A percentile compares a stretch with the other conserved stretches of the same genome.
Conservation (phyloP, 2,797 vertebrate genomes). For the Argya squamiceps region DNA sequence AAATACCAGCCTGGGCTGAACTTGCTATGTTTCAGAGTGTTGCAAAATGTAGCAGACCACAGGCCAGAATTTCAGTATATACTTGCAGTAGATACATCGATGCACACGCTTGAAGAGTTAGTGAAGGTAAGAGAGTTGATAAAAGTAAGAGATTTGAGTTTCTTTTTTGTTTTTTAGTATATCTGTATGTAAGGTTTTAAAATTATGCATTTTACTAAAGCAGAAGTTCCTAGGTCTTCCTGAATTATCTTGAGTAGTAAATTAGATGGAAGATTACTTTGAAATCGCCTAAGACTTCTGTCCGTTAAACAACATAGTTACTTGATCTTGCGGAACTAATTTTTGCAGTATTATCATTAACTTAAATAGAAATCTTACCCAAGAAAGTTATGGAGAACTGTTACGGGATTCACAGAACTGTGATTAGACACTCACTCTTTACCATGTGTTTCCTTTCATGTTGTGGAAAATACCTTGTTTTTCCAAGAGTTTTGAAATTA, state of each 20-base stretch:
- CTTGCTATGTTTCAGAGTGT: constrained; percentile 72
- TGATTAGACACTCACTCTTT: neutral
- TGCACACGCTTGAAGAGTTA: constrained; percentile 81
- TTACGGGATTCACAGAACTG: neutral
- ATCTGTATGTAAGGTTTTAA: neutral
- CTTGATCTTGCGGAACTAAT: neutral
- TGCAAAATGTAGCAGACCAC: constrained; percentile 86
- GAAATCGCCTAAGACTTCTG: neutral
- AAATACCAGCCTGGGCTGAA: neutral
- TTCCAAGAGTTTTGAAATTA: neutral
- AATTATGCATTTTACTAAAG: neutral
- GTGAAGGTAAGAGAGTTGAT: constrained; percentile 78
- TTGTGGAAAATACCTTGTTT: neutral
- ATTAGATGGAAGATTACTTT: neutral
- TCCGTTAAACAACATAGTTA: neutral
- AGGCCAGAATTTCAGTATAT: constrained; percentile 82
- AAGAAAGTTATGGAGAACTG: neutral
- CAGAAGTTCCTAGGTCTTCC: neutral
- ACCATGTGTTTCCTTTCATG: neutral
- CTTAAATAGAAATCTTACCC: neutral
- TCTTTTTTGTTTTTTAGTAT: neutral
- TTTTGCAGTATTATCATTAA: neutral
- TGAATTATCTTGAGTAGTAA: neutral
- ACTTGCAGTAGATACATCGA: constrained; percentile 86
- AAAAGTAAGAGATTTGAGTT: neutral